Percentiles rank a stretch among this genome's conserved stretches.
These are phyloP conservation scores for Acrobasis repandana DNA, from an alignment of 2,888 invertebrate species.

Conservation along the genomic window DNA sequence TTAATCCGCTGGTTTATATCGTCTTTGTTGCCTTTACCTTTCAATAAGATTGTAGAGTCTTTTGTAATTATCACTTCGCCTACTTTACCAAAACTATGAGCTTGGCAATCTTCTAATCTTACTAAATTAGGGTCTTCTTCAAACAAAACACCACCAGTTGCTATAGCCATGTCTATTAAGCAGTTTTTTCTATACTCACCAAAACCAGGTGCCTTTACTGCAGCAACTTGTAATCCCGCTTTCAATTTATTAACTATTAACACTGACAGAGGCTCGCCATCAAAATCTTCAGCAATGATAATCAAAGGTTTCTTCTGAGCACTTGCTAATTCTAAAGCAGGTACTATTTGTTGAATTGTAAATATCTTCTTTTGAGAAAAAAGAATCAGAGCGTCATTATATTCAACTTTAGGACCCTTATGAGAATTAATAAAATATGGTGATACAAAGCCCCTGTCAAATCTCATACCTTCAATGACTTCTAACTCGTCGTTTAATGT, in stretches of 20 bases:
- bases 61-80: constrained; percentile 96
- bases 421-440: constrained; percentile 99
- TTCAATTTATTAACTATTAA: constrained; percentile 94
- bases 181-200: constrained; percentile 96
- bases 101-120: constrained; percentile 93
- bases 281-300: constrained; percentile 97
- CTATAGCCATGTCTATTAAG: constrained; percentile 94
- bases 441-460: constrained; percentile 98
- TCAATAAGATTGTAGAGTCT: constrained; percentile 89
- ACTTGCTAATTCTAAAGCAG: constrained; percentile 97
- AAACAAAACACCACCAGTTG: constrained; percentile 95
- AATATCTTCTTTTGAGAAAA: constrained; percentile 99
- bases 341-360: constrained; percentile 95
- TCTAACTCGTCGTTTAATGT: constrained; percentile 97
- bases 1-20: constrained; percentile 90
- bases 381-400: constrained; percentile 95
- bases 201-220: constrained; percentile 97
- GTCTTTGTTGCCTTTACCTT: constrained; percentile 88
- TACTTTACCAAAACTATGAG: constrained; percentile 90
- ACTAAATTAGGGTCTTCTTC: constrained; percentile 95
- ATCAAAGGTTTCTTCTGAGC: constrained; percentile 94
- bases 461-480: constrained; percentile 98
- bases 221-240: constrained; percentile 95
- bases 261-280: constrained; percentile 95
- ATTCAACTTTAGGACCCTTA: constrained; percentile 99